These are phyloP conservation scores for Kuschelorhynchus macadamiae DNA, from an alignment of 2,888 invertebrate genomes.

Conservation along the genomic window DNA sequence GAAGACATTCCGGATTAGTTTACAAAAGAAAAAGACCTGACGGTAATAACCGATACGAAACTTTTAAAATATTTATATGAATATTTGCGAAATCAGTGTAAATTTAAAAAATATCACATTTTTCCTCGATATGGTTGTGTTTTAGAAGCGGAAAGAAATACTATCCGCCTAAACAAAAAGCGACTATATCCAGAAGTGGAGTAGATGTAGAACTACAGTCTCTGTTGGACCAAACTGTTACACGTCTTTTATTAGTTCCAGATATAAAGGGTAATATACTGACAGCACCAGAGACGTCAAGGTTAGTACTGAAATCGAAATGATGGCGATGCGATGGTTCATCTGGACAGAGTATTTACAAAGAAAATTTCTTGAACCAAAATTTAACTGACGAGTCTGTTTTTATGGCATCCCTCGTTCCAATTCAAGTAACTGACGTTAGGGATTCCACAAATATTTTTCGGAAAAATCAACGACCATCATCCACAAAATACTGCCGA, in stretches of 20 bases:
- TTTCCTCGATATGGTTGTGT: background rate
- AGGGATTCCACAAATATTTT: no score
- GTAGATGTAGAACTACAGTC: background rate
- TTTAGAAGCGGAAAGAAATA: constrained; percentile 1
- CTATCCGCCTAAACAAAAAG: background rate
- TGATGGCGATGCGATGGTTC: constrained; percentile 2
- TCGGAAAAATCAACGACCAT: no score
- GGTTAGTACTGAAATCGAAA: constrained; percentile 8
- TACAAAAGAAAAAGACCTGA: background rate
- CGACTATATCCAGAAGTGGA: background rate
- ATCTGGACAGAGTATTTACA: constrained; percentile 2
- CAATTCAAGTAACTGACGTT: no score
- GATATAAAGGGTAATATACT: constrained; percentile 2
- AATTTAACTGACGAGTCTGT: no score
- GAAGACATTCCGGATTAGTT: no score
- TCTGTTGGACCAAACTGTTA: constrained; percentile 4
- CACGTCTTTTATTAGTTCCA: background rate
- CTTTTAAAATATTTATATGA: no score
- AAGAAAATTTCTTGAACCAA: constrained; percentile 4
- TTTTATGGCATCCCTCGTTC: no score
- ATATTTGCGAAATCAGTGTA: background rate
- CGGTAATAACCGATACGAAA: background rate
- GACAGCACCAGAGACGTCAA: constrained; percentile 7
- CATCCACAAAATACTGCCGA: no score
- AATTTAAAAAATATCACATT: background rate